phyloP scores from a whole-genome alignment of 2,113 vertebrate genomes.

The Cacatua alba region DNA sequence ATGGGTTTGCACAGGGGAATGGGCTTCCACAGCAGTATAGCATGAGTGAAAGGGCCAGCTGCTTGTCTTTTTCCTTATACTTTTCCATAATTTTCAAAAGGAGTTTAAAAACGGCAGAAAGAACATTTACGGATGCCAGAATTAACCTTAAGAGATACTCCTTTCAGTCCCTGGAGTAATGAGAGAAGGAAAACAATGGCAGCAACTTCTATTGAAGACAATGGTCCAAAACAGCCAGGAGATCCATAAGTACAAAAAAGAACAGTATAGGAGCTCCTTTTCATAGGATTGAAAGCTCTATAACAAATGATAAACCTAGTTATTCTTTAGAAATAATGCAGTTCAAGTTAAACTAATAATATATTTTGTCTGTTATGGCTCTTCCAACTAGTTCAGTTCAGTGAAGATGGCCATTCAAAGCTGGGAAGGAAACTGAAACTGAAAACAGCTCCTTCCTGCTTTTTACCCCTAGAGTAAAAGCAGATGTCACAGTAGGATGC shows the following conservation, averaged over 20 bases:
- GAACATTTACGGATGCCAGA: not conserved
- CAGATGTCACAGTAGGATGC: accelerated
- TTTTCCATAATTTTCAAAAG: not conserved
- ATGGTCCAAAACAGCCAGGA: not conserved
- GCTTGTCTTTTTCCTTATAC: not conserved
- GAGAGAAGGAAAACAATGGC: not conserved
- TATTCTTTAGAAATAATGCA: not conserved
- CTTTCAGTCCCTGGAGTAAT: not conserved
- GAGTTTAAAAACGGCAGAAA: not conserved
- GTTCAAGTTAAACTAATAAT: not conserved
- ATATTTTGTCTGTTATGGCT: not conserved
- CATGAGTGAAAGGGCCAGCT: not conserved
- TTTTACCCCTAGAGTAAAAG: not conserved
- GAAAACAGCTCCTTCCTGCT: not conserved
- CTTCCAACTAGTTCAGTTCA: not conserved
- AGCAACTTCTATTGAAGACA: not conserved
- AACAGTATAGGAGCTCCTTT: not conserved
- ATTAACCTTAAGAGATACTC: not conserved
- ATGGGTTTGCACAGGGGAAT: not conserved
- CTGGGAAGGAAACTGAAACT: not conserved
- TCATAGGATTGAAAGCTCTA: not conserved
- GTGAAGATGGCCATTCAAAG: not conserved
- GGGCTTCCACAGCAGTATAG: not conserved
- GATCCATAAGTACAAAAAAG: not conserved
- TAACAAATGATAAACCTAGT: not conserved